phyloP scores from a whole-genome alignment of 2,888 invertebrate genomes.

The Eristalis pertinax region DNA sequence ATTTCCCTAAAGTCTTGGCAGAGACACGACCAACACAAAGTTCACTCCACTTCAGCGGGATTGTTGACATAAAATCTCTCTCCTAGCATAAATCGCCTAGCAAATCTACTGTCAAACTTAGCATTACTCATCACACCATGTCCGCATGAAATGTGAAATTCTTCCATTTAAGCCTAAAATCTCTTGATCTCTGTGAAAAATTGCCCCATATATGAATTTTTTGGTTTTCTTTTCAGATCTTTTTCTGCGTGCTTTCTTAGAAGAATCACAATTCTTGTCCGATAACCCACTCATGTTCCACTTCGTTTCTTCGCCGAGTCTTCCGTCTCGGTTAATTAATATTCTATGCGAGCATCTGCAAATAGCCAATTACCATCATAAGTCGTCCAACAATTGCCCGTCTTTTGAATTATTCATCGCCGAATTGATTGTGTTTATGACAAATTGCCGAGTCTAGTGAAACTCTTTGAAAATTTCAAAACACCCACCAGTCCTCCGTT shows the following conservation, averaged over 20 bases:
- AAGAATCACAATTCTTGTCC: background rate
- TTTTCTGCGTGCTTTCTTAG: background rate
- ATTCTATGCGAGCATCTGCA: constrained; percentile 29
- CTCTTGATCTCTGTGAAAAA: background rate
- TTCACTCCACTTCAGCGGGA: no score
- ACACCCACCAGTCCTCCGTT: constrained; percentile 59
- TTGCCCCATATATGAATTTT: background rate
- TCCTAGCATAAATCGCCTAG: no score
- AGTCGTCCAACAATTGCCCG: constrained; percentile 12
- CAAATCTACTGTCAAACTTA: no score
- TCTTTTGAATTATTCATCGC: constrained; percentile 34
- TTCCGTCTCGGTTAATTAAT: constrained; percentile 12
- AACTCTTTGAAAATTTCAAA: constrained; percentile 15
- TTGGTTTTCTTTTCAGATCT: background rate
- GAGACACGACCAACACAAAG: no score
- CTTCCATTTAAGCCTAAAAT: background rate
- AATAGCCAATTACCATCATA: constrained; percentile 37
- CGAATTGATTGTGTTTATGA: constrained; percentile 46
- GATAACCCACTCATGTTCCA: constrained; percentile 13
- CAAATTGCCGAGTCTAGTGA: constrained; percentile 52
- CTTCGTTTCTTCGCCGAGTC: background rate
- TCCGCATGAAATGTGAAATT: background rate
- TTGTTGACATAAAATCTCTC: no score
- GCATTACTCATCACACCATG: background rate
- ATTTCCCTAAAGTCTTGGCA: no score